Base-by-base conservation (phyloP, 2,888 invertebrate species). In the Phragmatobia fuliginosa region DNA sequence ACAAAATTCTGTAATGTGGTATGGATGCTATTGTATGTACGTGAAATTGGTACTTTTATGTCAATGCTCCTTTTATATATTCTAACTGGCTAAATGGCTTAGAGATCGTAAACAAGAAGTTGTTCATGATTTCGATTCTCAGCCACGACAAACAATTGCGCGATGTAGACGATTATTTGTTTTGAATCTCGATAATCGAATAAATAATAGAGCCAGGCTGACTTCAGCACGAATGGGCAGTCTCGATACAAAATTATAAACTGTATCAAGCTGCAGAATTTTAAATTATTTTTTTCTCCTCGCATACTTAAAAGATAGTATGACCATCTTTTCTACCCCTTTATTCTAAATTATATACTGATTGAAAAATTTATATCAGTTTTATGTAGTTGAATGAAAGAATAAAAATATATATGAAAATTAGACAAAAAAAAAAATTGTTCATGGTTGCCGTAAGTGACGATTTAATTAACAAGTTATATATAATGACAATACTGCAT, bases 291-390 rank as follows among this genome's bases (percentile, higher is more conserved):
- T n/a, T 28, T 56, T 65, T 38, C 10, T 56, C n/a, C 65, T 56
- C 56, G 7, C 14, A 32, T 45, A 45, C 21, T 49, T 52, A 21
- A n/a, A 32, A 32, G 14, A 33, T 63, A 63, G 49, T 32, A 33
- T 63, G 49, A 52, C 63, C 63, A 63, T 36, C 4, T 21, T 61
- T n/a, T n/a, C n/a, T n/a, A n/a, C n/a, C n/a, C n/a, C n/a, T n/a
- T 36, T 10, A 2, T 10, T 21, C n/a, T n/a, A 36, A 21, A 60
- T 0, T 6, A 36, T 11, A 36, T 36, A 36, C 36, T 33, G 33
- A 7, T 36, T 36, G 10, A 11, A 36, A 11, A 1, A 36, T 11
- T 36, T 1, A 11, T 36, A 36, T 10, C 14, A 11, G 11, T 36
- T 11, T 36, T 36, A 36, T 11, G 14, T 36, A 10, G 2, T 1